These are phyloP conservation scores for Eupsittula cactorum DNA, from an alignment of 2,113 vertebrate species.

Conservation along the genomic window DNA sequence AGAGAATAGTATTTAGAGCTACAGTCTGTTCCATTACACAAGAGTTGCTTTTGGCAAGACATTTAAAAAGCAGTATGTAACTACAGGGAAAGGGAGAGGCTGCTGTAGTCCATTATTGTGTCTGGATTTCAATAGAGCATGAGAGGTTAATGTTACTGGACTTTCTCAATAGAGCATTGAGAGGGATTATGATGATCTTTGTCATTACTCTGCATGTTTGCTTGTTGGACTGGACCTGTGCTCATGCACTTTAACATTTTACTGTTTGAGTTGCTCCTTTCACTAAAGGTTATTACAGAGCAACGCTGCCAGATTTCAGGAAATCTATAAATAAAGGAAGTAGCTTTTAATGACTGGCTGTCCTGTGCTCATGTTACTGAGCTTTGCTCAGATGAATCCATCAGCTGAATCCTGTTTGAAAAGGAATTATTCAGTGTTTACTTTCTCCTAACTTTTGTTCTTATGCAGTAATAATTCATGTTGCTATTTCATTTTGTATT, in stretches of 20 bases:
- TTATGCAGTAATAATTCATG: not conserved
- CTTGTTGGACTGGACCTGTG: not conserved
- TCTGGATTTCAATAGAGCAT: not conserved
- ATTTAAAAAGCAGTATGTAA: not conserved
- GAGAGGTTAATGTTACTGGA: not conserved
- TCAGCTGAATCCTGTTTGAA: not conserved
- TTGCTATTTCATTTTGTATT: not conserved
- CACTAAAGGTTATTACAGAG: not conserved
- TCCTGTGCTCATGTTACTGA: not conserved
- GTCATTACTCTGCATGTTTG: not conserved
- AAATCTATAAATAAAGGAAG: conserved; percentile 12
- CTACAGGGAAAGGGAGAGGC: not conserved
- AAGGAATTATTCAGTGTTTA: not conserved
- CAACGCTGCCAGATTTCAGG: not conserved
- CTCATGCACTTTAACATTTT: not conserved
- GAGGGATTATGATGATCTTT: not conserved
- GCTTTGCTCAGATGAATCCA: not conserved
- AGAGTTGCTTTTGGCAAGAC: not conserved
- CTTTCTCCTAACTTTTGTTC: not conserved
- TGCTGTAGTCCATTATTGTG: not conserved
- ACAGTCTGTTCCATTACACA: not conserved
- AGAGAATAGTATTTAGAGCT: not conserved
- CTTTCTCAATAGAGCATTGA: not conserved
- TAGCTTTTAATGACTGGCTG: not conserved
- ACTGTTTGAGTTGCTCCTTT: not conserved